phyloP scores from a whole-genome alignment of 2,888 invertebrate species.

The Meta bourneti region DNA sequence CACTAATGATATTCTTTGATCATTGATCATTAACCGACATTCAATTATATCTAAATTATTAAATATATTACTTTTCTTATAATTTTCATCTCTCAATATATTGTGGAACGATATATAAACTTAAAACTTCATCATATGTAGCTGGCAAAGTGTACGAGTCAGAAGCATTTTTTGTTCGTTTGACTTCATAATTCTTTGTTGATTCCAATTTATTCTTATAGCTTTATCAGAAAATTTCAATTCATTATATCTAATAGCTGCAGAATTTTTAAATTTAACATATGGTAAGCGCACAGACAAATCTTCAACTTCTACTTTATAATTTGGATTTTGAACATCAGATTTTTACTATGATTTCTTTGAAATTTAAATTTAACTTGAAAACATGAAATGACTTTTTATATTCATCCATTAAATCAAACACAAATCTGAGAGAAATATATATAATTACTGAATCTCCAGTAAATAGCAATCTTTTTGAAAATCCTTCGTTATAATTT shows the following conservation, averaged over 20 bases:
- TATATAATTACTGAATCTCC: neutral
- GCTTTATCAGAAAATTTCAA: neutral
- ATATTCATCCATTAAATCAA: neutral
- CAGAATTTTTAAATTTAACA: neutral
- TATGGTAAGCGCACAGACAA: neutral
- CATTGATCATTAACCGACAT: conserved; percentile 19
- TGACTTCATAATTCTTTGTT: conserved; percentile 1
- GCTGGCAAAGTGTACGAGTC: conserved; percentile 2
- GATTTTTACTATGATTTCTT: neutral
- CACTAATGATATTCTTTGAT: neutral
- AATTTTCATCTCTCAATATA: conserved; percentile 19
- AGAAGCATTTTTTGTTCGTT: neutral
- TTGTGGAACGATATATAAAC: conserved; percentile 15
- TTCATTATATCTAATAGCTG: neutral
- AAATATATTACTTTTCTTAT: conserved; percentile 14
- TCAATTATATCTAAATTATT: conserved; percentile 21
- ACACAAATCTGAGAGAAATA: neutral
- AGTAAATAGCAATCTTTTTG: neutral
- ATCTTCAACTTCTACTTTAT: neutral
- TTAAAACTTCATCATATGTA: conserved; percentile 22
- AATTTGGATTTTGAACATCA: neutral
- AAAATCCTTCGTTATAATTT: neutral
- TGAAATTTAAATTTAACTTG: neutral
- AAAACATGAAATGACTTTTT: neutral
- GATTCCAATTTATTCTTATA: conserved; percentile 9